A percentile compares a stretch with the other conserved stretches of the same genome.
phyloP scores from a whole-genome alignment of 2,888 invertebrate genomes.

The Netelia virgata region DNA sequence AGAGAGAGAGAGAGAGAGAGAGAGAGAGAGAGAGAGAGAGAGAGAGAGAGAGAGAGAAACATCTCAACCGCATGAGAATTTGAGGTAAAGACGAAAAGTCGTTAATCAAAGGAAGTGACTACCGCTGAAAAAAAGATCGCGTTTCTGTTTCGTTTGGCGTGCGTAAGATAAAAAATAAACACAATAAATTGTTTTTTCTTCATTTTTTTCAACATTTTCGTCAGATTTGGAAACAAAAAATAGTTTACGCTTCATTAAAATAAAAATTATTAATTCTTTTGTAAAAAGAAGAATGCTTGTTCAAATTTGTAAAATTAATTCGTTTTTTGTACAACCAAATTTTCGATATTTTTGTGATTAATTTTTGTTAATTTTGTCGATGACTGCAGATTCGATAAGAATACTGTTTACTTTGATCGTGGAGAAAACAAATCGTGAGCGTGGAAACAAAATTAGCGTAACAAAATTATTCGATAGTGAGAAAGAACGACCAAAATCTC shows the following conservation, averaged over 20 bases:
- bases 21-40: too few species aligned
- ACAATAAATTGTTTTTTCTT: too few species aligned
- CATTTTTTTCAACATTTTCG: not conserved
- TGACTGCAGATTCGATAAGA: too few species aligned
- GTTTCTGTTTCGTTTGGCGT: too few species aligned
- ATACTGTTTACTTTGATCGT: not conserved
- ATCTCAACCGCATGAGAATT: conserved; percentile 17
- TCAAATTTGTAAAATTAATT: too few species aligned
- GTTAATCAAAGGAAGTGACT: conserved; percentile 26
- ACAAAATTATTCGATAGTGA: not conserved
- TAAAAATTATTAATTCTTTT: too few species aligned
- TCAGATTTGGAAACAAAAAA: not conserved
- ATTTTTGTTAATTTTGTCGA: too few species aligned
- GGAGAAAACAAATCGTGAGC: not conserved
- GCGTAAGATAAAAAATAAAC: too few species aligned
- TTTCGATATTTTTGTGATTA: too few species aligned
- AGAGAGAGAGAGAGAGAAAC: conserved; percentile 22
- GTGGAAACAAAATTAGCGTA: conserved; percentile 5
- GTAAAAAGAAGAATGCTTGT: too few species aligned
- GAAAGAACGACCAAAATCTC: conserved; percentile 6
- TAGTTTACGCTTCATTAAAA: not conserved
- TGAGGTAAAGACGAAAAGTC: conserved; percentile 18
- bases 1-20: too few species aligned
- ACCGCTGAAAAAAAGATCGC: conserved; percentile 27
- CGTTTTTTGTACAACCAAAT: too few species aligned